phyloP scores from a whole-genome alignment of 2,797 vertebrate genomes.

The Cirrhinus mrigala region DNA sequence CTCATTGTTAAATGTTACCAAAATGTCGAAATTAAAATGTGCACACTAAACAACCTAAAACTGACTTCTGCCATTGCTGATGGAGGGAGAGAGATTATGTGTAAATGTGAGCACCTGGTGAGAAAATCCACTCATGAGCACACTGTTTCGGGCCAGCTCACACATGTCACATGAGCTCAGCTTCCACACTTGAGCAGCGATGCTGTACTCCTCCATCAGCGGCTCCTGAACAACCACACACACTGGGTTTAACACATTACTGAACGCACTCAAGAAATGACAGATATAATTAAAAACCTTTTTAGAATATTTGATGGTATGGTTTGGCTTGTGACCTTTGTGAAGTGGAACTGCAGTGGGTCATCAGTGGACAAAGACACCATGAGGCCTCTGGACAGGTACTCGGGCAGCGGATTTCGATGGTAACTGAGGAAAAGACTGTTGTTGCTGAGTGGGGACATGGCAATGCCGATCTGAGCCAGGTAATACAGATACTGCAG shows the following conservation, averaged over 20 bases:
- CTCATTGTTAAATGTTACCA: neutral
- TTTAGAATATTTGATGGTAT: neutral
- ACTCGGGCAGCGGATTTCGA: constrained; percentile 96
- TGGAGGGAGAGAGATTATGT: neutral
- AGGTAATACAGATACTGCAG: constrained; percentile 97
- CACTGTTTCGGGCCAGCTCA: constrained; percentile 95
- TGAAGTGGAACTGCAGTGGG: constrained; percentile 97
- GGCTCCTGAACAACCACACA: constrained; percentile 80
- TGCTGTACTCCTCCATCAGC: constrained; percentile 98
- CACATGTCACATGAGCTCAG: constrained; percentile 98
- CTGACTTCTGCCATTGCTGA: neutral
- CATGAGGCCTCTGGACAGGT: constrained; percentile 93
- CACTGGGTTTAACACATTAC: neutral
- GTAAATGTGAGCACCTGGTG: constrained; percentile 82
- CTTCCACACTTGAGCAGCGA: constrained; percentile 98
- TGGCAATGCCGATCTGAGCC: constrained; percentile 97
- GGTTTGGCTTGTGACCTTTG: constrained; percentile 82
- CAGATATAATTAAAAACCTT: neutral
- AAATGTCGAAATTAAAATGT: neutral
- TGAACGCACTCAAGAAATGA: neutral
- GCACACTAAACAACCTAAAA: neutral
- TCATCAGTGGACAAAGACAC: constrained; percentile 97
- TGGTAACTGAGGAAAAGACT: constrained; percentile 98
- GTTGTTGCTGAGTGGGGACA: constrained; percentile 98
- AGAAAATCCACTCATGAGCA: constrained; percentile 97